Evolutionary conservation across 2,797 vertebrate genomes (phyloP), one percentile per base, ranked within the genome.

Genomic region (Protonibea diacanthus): DNA sequence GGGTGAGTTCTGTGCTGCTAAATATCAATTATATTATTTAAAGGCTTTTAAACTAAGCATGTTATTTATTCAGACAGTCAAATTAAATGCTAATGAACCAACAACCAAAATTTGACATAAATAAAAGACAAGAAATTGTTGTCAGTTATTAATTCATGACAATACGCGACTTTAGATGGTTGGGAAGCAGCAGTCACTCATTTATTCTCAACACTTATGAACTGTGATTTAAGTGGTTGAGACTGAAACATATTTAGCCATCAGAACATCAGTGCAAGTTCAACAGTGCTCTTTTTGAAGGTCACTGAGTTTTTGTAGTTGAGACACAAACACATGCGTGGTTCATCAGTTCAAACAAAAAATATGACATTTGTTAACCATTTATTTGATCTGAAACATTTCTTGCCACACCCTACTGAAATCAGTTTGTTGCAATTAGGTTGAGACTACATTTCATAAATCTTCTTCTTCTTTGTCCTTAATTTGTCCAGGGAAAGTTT

Each of bases 401-500:
- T 33, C 33, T 25, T 51, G 11, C 42, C 9, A 51, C 14, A 6
- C 42, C 17, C 45, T 42, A 33, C 7, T 33, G 21, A 15, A n/a
- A 63, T n/a, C 15, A 8, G 8, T 71, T 27, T 11, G 33, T 17
- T 61, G 33, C 1, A 1, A 10, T 71, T 4, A 5, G 10, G 18
- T 25, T 51, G 21, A 58, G 18, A 58, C 14, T 62, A 3, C 17
- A 55, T 4, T 62, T 6, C 11, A 55, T 4, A 42, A 42, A 4
- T 44, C 10, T 59, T 56, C 1, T 18, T 21, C 0, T 55, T 20
- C 7, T 21, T 58, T 59, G 48, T 72, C 23, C 74, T 52, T 67
- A 63, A 82, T 74, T 68, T 62, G 33, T 49, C 38, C 7, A 20
- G 55, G n/a, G 44, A 61, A 71, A 63, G 15, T 80, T 76, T 51